phyloP scores from a whole-genome alignment of 2,888 invertebrate species.

The Thera britannica region DNA sequence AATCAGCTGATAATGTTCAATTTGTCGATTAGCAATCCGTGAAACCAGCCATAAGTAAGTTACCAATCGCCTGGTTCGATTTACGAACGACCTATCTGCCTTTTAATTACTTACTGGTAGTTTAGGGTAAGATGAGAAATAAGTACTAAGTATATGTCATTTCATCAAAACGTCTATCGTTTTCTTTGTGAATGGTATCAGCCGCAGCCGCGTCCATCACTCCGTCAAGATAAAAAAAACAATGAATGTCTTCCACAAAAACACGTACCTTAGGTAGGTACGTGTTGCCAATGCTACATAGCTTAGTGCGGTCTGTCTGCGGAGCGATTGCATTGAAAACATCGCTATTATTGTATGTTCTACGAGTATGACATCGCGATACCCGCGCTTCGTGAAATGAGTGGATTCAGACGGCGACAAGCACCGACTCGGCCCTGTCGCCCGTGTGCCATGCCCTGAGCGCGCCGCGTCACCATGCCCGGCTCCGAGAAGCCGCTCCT shows the following conservation, averaged over 20 bases:
- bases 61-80: no score
- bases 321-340: slow-evolving; percentile 3
- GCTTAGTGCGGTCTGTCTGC: not conserved
- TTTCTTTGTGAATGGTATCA: slow-evolving; percentile 1
- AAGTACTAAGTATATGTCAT: no score
- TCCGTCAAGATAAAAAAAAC: not conserved
- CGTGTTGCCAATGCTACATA: not conserved
- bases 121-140: no score
- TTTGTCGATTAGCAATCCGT: no score
- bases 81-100: no score
- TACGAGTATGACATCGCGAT: not conserved
- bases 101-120: no score
- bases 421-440: slow-evolving; percentile 21
- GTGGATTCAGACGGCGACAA: slow-evolving; percentile 18
- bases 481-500: slow-evolving; percentile 33
- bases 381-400: not conserved
- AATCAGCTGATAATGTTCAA: no score
- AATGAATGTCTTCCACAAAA: not conserved
- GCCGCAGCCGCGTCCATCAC: not conserved
- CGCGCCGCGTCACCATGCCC: slow-evolving; percentile 16
- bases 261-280: no score
- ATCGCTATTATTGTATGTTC: not conserved
- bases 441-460: slow-evolving; percentile 1
- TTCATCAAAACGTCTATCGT: not conserved
- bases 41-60: no score